phyloP scores from a whole-genome alignment of 2,797 vertebrate genomes.

The Cyprinodon diabolis region DNA sequence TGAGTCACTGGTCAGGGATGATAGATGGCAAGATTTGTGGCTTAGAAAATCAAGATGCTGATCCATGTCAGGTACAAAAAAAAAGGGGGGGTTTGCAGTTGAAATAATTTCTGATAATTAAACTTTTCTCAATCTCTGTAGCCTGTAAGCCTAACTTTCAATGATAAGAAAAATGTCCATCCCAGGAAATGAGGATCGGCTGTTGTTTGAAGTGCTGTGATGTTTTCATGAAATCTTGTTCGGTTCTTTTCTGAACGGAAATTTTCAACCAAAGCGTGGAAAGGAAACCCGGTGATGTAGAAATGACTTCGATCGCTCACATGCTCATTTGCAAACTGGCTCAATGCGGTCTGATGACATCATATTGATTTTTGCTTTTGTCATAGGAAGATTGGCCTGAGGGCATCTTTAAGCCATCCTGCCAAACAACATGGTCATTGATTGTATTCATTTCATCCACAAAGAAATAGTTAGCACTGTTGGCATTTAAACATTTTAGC shows the following conservation, averaged over 20 bases:
- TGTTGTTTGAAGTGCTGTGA: background rate
- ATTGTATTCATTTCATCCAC: conserved; percentile 23
- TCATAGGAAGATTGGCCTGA: conserved; percentile 34
- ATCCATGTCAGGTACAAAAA: background rate
- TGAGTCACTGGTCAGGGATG: background rate
- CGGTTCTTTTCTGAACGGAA: background rate
- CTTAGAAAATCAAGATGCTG: background rate
- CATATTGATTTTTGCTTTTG: conserved; percentile 47
- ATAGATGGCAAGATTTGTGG: background rate
- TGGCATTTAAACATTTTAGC: background rate
- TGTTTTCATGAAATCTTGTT: background rate
- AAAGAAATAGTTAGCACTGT: background rate
- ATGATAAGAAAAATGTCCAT: background rate
- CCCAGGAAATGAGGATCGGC: background rate
- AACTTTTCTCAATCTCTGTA: conserved; percentile 3
- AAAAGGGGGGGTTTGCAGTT: conserved; percentile 2
- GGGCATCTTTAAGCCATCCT: conserved; percentile 39
- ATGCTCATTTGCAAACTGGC: conserved; percentile 16
- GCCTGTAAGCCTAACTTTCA: background rate
- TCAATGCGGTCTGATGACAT: conserved; percentile 41
- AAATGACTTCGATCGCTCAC: conserved; percentile 39
- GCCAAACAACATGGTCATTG: conserved; percentile 13
- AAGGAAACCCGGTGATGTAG: conserved; percentile 21
- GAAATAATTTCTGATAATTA: conserved; percentile 2
- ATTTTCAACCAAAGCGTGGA: background rate